Base-by-base conservation (phyloP, 2,888 invertebrate species). In the Drosophila fulvimacula region DNA sequence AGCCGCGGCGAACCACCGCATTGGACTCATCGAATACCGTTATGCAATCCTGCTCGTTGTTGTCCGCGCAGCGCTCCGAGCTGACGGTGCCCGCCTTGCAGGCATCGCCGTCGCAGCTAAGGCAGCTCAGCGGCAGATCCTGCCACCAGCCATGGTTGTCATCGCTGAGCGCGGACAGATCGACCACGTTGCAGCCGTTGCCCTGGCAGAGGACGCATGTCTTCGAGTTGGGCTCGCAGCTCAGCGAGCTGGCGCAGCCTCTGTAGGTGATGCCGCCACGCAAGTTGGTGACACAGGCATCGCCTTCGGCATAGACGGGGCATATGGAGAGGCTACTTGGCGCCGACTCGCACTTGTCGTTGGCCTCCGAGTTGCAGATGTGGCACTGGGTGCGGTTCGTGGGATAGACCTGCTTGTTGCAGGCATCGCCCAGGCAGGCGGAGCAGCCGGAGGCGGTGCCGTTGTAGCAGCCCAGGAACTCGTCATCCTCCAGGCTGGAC, bases 121-220 rank as follows among this genome's bases (percentile, higher is more conserved):
- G 76, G 60, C 92, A 92, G 39, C 61, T 73, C 21, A 92, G 64
- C 0, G 92, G 92, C 13, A 92, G 81, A 69, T 92, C 91, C 70
- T 92, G 92, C 92, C 92, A 92, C 72, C 88, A 91, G 58, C 92
- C 92, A 19, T 69, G 81, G 24, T 91, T 92, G 34, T 91, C 85
- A 39, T 91, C 92, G 3, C 76, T 60, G 6, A 53, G 68, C 3
- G 24, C 55, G 0, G 69, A 73, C 59, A 92, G 59, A 24, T 92
- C 88, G 3, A 82, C 56, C 4, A 73, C 74, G 34, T 92, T 92
- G 61, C 92, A 92, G 24, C 88, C 90, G 30, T 86, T 56, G 2
- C 76, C 82, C 0, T 51, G 34, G 60, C 92, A 92, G 48, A 76
- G 48, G 4, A 73, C 69, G 39, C 92, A 92, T 9, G 27, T 72